A percentile compares a stretch with the other conserved stretches of the same genome.
These are phyloP conservation scores for Barbus barbus DNA, from an alignment of 2,113 vertebrate species.

Conservation along the genomic window DNA sequence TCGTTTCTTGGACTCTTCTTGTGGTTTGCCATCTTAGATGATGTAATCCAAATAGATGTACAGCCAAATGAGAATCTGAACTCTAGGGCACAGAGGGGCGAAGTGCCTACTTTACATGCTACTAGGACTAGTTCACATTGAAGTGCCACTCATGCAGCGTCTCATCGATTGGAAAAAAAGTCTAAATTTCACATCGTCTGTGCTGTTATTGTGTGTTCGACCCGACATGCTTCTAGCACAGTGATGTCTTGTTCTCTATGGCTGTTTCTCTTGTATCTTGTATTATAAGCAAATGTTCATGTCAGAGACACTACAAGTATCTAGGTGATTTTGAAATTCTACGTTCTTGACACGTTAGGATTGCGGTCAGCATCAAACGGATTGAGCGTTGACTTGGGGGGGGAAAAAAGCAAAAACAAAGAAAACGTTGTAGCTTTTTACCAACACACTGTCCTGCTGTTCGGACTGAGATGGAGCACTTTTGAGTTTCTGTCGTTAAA, in stretches of 20 bases:
- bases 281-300: slow-evolving; percentile 70
- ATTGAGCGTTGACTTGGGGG: slow-evolving; percentile 30
- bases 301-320: slow-evolving; percentile 75
- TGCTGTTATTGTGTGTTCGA: slow-evolving; percentile 44
- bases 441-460: slow-evolving; percentile 33
- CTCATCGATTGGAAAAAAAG: background rate
- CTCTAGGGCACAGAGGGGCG: slow-evolving; percentile 62
- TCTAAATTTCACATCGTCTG: slow-evolving; percentile 33
- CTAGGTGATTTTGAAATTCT: slow-evolving; percentile 66
- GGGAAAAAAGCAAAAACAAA: background rate
- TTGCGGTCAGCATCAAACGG: slow-evolving; percentile 50
- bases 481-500: slow-evolving; percentile 2
- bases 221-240: slow-evolving; percentile 43
- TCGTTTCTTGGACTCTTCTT: slow-evolving; percentile 68
- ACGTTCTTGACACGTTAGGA: too few relatives aligned
- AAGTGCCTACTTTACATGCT: slow-evolving; percentile 74
- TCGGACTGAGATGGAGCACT: background rate
- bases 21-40: slow-evolving; percentile 73
- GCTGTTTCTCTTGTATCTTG: slow-evolving; percentile 66
- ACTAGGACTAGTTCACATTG: slow-evolving; percentile 52
- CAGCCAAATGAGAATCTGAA: slow-evolving; percentile 79
- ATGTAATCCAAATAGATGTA: slow-evolving; percentile 68
- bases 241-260: slow-evolving; percentile 38
- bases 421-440: slow-evolving; percentile 41
- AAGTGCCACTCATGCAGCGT: slow-evolving; percentile 51